Evolutionary conservation across 2,797 vertebrate genomes (phyloP), one percentile per base, ranked within the genome.

Genomic region (Alfaro cultratus): DNA sequence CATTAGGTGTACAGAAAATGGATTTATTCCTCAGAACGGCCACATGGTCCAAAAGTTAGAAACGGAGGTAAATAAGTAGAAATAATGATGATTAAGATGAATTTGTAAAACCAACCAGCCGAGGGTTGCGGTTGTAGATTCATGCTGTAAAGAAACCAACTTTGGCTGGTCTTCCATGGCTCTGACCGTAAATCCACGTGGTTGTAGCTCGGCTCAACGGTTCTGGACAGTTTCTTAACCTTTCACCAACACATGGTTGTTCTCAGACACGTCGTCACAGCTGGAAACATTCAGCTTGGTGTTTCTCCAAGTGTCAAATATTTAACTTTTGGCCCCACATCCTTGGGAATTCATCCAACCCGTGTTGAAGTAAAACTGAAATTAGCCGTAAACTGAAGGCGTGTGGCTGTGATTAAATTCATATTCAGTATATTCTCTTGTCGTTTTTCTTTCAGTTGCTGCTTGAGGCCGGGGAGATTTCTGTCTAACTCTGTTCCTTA

Each of bases 251-350:
- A 64, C 29, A 76, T 64, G 43, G 26, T 41, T 62, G n/a, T 31
- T 41, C 53, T 31, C n/a, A 39, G 6, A 36, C n/a, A n/a, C 15
- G 10, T 8, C 36, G 31, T 67, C 45, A 36, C 49, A 41, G 51
- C 49, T 75, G 36, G 36, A 57, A 75, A 57, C 21, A 39, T 23
- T 55, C 21, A 34, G 13, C 29, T 15, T 74, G 6, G 26, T 67
- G 29, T 43, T 29, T 45, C 43, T 21, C 11, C 60, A 45, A 62
- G 18, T 75, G 41, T 23, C 29, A 10, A 2, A 11, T 21, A 34
- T 76, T 67, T 36, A 67, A 49, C 75, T n/a, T 76, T 49, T 67
- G 45, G 21, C 45, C 12, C 12, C 21, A n/a, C 31, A 8, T 76
- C 31, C 23, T 64, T 9, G 31, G 26, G 41, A 62, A 75, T 60